Base-by-base conservation (phyloP, 1,140 invertebrate species). In the Drosophila hydei region DNA sequence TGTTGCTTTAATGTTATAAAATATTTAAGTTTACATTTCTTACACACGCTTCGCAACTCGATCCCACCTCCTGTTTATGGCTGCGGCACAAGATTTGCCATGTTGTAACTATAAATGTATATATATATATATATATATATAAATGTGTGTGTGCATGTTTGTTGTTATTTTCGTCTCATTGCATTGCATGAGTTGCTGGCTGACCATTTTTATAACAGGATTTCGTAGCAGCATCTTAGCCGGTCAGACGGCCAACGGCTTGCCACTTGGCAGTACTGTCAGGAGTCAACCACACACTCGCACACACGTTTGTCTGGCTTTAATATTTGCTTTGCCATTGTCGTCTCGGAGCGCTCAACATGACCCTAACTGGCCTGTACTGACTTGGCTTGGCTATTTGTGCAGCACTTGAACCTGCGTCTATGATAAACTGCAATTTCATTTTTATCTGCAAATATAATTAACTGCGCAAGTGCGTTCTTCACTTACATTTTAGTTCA, bases 11-110 rank as follows among this genome's bases (percentile, higher is more conserved):
- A 78, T 72, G 67, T 58, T 75, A 78, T 87, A 87, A 87, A 87
- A 88, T 87, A 87, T 88, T 87, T 88, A 88, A 81, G 81, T 75
- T 87, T 81, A 87, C 77, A 88, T 87, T 81, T 87, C 74, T 58
- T 59, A 74, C 76, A 84, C 58, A 79, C 77, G 63, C 47, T 51
- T 30, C 36, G 33, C 43, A 21, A 51, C 12, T 8, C 33, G 56
- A 42, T 54, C 63, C 56, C 54, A 45, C 30, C 70, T 68, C 40
- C 70, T 43, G 48, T 48, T 72, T 45, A 38, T 51, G 55, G 51
- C 42, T 21, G 48, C 45, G 27, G 16, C 43, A 60, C 18, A 40
- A 54, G 60, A 50, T 36, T 55, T 51, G 45, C 51, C 23, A 33
- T 64, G 42, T 30, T 27, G 18, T 30, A 30, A 30, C 27, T 30